phyloP scores from a whole-genome alignment of 1,140 invertebrate genomes.

The Apis florea region DNA sequence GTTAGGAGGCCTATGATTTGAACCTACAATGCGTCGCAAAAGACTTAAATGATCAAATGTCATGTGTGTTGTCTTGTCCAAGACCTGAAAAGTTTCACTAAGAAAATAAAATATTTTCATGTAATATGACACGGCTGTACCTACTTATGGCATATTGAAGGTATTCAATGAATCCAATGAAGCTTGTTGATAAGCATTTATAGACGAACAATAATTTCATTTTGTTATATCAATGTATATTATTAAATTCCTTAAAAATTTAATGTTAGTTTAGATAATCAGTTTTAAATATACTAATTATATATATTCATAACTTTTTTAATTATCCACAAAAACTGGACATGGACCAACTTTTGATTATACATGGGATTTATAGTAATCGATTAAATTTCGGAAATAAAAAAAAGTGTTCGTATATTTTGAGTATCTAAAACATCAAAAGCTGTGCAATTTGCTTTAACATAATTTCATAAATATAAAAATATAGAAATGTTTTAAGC shows the following conservation, averaged over 20 bases:
- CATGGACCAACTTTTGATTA: constrained; percentile 39
- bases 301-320: background rate
- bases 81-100: constrained; percentile 45
- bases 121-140: constrained; percentile 45
- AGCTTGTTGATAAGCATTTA: constrained; percentile 17
- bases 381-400: background rate
- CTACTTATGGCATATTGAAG: constrained; percentile 53
- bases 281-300: constrained; percentile 12
- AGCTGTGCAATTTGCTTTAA: constrained; percentile 1
- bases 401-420: constrained; percentile 17
- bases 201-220: constrained; percentile 13
- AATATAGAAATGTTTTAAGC: background rate
- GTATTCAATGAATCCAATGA: constrained; percentile 15
- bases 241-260: constrained; percentile 6
- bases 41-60: constrained; percentile 40
- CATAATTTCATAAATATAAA: constrained; percentile 10
- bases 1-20: constrained; percentile 67
- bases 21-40: constrained; percentile 53
- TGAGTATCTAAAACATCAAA: constrained; percentile 1
- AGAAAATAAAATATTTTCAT: constrained; percentile 57
- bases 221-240: background rate
- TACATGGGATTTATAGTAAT: constrained; percentile 1
- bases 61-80: constrained; percentile 40
- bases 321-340: constrained; percentile 17
- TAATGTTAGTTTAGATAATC: background rate